Evolutionary conservation across 2,888 invertebrate genomes (phyloP), one percentile per base, ranked within the genome.

Genomic region (Philereme vetulata): DNA sequence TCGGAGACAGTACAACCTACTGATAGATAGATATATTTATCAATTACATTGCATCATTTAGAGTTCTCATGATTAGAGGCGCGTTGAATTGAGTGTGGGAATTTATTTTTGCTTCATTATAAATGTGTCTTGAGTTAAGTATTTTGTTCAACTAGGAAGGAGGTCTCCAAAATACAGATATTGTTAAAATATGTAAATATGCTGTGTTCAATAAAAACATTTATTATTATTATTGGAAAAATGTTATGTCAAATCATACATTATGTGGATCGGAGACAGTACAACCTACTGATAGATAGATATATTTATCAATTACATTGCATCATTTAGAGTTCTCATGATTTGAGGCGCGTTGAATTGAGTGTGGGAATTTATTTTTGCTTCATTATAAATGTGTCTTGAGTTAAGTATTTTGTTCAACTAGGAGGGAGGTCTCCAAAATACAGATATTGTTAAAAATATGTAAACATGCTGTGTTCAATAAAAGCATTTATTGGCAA

Each of bases 321-420:
- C 44, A 45, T 56, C 55, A 40, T 51, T 34, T 47, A 40, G 34
- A 38, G 8, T 51, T 50, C 56, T 34, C 51, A 56, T 51, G 45
- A 7, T 51, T 35, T 11, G 8, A 44, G 11, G 43, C 51, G 32
- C 8, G 10, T 7, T n/a, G 11, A 35, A 10, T 51, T 44, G 35
- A 35, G 11, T 21, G 44, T 44, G 44, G 44, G 21, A 11, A 44
- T 21, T 5, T 7, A 4, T 44, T 6, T 21, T 1, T 21, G 21
- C 21, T 21, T 21, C 21, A 21, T 21, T 21, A 21, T 21, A 21
- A 21, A 21, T 21, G 21, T 2, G 21, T 21, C 21, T 2, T 21
- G 21, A 21, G 21, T 21, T 21, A 21, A 21, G 21, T 21, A 21
- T 21, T 21, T 21, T 1, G 21, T 21, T 21, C 21, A 21, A 21